Percentiles rank a stretch among this genome's conserved stretches.
Conservation (phyloP, 2,888 invertebrate species). For the Apamea anceps region DNA sequence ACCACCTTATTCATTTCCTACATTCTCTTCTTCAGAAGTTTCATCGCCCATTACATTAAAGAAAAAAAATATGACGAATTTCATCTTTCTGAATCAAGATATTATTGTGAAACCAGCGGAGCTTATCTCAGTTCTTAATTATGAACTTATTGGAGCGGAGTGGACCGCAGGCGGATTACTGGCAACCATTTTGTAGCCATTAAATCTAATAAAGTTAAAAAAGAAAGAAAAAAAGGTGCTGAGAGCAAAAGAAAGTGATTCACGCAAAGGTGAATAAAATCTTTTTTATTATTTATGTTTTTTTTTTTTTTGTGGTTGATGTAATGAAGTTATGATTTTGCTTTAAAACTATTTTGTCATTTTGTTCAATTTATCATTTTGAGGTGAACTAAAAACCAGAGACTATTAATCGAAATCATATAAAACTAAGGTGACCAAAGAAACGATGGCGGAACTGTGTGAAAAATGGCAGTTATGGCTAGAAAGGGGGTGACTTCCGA, state of each 20-base stretch:
- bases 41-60: not conserved
- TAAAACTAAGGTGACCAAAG: not conserved
- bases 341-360: not conserved
- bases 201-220: slow-evolving; percentile 58
- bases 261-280: slow-evolving; percentile 33
- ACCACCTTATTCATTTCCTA: not conserved
- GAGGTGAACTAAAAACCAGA: not conserved
- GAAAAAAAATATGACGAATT: slow-evolving; percentile 23
- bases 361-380: not conserved
- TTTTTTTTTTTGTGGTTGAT: slow-evolving; percentile 14
- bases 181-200: slow-evolving; percentile 54
- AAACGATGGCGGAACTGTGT: not conserved
- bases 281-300: not conserved
- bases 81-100: slow-evolving; percentile 3
- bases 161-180: slow-evolving; percentile 48
- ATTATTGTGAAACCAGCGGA: slow-evolving; percentile 52
- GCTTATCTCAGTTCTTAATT: slow-evolving; percentile 60
- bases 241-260: slow-evolving; percentile 49
- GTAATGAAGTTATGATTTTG: slow-evolving; percentile 15
- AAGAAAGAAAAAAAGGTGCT: slow-evolving; percentile 41
- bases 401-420: not conserved
- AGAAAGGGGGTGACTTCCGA: not conserved
- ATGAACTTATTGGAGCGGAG: slow-evolving; percentile 58
- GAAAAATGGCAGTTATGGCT: not conserved
- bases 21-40: not conserved